Percentiles rank a stretch among this genome's conserved stretches.
Conservation (phyloP, 2,888 invertebrate genomes). For the Microchrysa polita region DNA sequence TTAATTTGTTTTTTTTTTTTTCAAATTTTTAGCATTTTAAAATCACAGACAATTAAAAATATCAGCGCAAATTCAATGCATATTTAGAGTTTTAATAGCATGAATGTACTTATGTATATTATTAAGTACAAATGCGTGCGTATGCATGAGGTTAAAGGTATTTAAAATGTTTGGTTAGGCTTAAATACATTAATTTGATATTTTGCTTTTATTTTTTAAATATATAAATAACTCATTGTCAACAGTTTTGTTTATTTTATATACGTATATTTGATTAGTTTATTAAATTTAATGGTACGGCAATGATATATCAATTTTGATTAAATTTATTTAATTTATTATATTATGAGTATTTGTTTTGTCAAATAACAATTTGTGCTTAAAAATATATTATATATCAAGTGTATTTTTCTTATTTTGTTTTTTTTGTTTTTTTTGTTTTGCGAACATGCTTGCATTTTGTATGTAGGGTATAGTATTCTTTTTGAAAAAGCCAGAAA, state of each 20-base stretch:
- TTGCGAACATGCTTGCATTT: constrained; percentile 5
- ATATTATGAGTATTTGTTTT: background rate
- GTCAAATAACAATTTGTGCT: constrained; percentile 19
- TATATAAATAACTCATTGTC: background rate
- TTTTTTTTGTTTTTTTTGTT: too few relatives aligned
- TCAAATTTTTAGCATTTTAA: constrained; percentile 28
- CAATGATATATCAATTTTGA: too few relatives aligned
- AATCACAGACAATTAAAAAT: constrained; percentile 44
- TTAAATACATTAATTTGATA: background rate
- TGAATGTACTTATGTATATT: too few relatives aligned
- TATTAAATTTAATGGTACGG: background rate
- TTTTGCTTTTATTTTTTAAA: background rate
- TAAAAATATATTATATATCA: constrained; percentile 23
- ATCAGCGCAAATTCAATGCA: constrained; percentile 37
- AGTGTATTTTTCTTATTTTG: too few relatives aligned
- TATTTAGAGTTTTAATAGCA: too few relatives aligned
- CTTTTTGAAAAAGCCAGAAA: constrained; percentile 35
- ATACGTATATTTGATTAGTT: background rate
- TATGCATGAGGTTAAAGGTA: background rate
- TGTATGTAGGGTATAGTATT: background rate
- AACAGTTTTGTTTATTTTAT: background rate
- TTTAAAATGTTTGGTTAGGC: too few relatives aligned
- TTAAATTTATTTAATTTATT: background rate
- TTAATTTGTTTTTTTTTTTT: background rate
- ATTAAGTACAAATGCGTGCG: background rate